Base-by-base conservation (phyloP, 2,888 invertebrate species). In the Coenonympha arcania region DNA sequence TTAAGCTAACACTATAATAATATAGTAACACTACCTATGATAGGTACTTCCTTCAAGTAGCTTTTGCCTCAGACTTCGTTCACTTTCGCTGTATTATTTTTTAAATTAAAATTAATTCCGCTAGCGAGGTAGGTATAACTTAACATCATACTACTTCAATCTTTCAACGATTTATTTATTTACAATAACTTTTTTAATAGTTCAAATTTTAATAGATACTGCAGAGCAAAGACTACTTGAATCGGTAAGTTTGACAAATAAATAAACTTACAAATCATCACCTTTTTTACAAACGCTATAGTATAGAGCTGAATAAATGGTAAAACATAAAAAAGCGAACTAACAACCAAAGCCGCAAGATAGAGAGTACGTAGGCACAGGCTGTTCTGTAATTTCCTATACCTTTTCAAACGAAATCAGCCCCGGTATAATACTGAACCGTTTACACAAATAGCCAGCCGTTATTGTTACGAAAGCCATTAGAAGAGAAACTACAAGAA, bases 391-490 rank as follows among this genome's bases (percentile, higher is more conserved):
- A 13, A 41, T 19, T 30, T 13, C 18, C 30, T 41, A 19, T 41
- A 41, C 26, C 16, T 18, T 41, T 41, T 28, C 40, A 40, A 40
- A 15, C n/a, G 40, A 11, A 30, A 41, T 30, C 6, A 19, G 6
- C 13, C 20, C 19, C 20, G 19, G 37, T 19, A 41, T 30, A 41
- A 41, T 41, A 28, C 30, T 11, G 19, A 41, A 41, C 4, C 41
- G 41, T 30, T 41, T 41, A 28, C 28, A 28, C 41, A 28, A 41
- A 41, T 18, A 41, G 19, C 40, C 6, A 41, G 19, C 40, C 6
- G 40, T 41, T 18, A 28, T 41, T 41, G 40, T 41, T 41, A 41
- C 8, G n/a, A 30, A 30, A 41, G 28, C 30, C 41, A 41, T 41
- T 41, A 41, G 40, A 18, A 16, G 26, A 26, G 18, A 28, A 41